Conservation (phyloP, 2,113 vertebrate genomes). For the Apteryx mantelli region DNA sequence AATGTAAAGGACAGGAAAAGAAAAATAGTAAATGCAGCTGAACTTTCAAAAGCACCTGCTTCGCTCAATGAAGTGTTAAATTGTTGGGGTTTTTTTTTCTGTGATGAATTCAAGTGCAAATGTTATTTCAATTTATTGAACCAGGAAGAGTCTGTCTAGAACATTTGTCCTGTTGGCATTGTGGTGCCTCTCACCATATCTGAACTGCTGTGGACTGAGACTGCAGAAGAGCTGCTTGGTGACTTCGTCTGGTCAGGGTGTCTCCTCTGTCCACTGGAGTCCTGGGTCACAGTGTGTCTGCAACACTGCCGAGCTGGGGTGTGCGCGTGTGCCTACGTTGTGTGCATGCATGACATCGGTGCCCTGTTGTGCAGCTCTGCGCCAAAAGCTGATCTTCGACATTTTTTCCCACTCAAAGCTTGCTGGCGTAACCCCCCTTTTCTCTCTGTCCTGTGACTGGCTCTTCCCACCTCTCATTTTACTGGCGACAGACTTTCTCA, state of each 20-base stretch:
- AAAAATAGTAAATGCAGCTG: background rate
- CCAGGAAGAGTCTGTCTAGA: background rate
- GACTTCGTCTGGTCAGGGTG: background rate
- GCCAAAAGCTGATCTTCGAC: background rate
- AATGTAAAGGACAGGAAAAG: background rate
- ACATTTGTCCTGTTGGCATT: background rate
- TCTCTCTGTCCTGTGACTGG: background rate
- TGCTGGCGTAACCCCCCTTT: background rate
- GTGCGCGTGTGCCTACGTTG: rapidly evolving
- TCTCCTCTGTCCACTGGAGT: rapidly evolving
- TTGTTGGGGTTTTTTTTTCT: background rate
- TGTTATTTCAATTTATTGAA: background rate
- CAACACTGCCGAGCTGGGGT: no score
- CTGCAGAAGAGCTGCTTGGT: background rate
- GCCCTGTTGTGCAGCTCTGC: background rate
- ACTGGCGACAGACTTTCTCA: background rate
- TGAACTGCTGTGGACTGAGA: background rate
- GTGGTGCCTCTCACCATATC: background rate
- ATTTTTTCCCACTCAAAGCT: background rate
- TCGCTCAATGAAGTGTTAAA: background rate
- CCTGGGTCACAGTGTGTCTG: background rate
- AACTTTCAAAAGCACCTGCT: background rate
- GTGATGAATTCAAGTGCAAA: background rate
- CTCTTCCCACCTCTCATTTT: background rate
- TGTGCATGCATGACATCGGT: rapidly evolving